Evolutionary conservation across 23 tunicate species (phyloP).

Genomic region (Halocynthia aurantium): DNA sequence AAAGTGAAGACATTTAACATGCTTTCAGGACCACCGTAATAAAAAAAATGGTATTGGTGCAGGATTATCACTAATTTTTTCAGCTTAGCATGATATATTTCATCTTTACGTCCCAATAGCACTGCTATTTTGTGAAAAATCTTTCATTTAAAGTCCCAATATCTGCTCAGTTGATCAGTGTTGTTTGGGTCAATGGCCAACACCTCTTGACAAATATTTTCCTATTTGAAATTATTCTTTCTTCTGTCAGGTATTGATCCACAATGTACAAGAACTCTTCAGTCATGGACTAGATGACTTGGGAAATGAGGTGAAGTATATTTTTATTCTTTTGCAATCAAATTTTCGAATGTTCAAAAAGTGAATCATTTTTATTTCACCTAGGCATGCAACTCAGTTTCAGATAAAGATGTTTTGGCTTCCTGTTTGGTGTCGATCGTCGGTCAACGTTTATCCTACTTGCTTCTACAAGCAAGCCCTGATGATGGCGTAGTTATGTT

Average conservation of each 20-base stretch:
- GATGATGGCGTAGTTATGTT: conserved; percentile 31
- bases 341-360: neutral
- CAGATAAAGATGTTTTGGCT: conserved; percentile 31
- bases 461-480: conserved; percentile 27
- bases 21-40: no score
- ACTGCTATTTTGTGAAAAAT: no score
- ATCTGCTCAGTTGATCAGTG: neutral
- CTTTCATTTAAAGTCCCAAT: no score
- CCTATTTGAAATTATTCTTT: neutral
- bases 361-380: neutral
- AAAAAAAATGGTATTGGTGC: no score
- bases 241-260: conserved; percentile 25
- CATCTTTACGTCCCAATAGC: no score
- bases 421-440: conserved; percentile 33
- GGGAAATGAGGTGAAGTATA: conserved; percentile 20
- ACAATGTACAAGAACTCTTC: conserved; percentile 34
- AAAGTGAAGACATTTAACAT: no score
- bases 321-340: neutral
- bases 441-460: conserved; percentile 39
- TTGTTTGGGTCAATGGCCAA: neutral
- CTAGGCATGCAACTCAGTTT: conserved; percentile 11
- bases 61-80: no score
- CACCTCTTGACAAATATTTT: neutral
- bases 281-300: conserved; percentile 36
- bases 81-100: no score